Percentiles rank a stretch among this genome's conserved stretches.
Conservation (phyloP, 35 echinoderm and acorn worm species). For the Strongylocentrotus purpuratus region DNA sequence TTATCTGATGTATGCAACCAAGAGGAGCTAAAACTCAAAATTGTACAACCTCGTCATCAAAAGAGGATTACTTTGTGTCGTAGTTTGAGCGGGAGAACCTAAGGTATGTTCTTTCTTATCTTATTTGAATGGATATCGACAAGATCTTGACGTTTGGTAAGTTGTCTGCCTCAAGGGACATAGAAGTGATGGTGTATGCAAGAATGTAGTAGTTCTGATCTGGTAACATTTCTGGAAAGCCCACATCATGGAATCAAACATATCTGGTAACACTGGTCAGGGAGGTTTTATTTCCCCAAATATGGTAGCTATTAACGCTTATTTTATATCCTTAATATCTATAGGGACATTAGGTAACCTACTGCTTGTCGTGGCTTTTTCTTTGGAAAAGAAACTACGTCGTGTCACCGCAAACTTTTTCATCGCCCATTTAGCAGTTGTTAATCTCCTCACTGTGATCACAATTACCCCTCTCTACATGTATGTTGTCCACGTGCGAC, state of each 20-base stretch:
- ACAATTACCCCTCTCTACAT: conserved; percentile 28
- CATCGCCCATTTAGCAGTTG: conserved; percentile 30
- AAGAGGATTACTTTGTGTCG: too few species aligned
- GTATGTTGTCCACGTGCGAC: neutral
- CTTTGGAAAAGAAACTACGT: neutral
- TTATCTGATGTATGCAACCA: too few species aligned
- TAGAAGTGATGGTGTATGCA: neutral
- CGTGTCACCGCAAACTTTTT: conserved; percentile 30
- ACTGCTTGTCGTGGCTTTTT: neutral
- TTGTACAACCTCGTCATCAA: too few species aligned
- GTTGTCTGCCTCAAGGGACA: neutral
- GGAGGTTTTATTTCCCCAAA: neutral
- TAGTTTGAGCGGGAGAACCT: too few species aligned
- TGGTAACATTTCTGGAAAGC: neutral
- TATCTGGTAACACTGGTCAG: neutral
- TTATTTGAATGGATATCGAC: neutral
- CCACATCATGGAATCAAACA: neutral
- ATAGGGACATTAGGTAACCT: neutral
- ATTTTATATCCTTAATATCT: neutral
- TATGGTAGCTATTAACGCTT: neutral
- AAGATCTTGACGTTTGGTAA: neutral
- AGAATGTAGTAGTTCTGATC: neutral
- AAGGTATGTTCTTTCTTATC: neutral
- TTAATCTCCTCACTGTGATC: neutral
- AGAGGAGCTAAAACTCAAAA: too few species aligned